phyloP scores from a whole-genome alignment of 2,797 vertebrate genomes.

The Acipenser transmontanus region DNA sequence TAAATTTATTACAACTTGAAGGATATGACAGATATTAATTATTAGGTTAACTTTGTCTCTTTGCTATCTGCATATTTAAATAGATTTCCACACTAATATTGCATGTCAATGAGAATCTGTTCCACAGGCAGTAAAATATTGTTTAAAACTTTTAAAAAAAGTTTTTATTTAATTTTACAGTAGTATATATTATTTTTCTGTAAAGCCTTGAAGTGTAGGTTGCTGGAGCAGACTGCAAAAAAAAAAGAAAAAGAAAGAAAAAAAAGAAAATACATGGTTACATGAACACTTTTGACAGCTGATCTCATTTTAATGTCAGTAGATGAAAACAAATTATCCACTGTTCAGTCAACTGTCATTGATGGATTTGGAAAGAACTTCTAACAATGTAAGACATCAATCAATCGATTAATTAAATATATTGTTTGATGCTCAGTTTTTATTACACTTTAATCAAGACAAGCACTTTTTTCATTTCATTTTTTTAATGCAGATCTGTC shows the following conservation, averaged over 20 bases:
- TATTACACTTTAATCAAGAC: slow-evolving; percentile 26
- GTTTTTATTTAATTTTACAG: too few relatives aligned
- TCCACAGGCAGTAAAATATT: too few relatives aligned
- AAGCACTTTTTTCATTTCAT: slow-evolving; percentile 18
- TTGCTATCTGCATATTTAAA: too few relatives aligned
- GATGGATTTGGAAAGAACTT: slow-evolving; percentile 27
- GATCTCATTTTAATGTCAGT: slow-evolving; percentile 41
- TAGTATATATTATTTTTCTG: too few relatives aligned
- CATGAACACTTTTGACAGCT: slow-evolving; percentile 44
- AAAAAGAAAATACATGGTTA: slow-evolving; percentile 32
- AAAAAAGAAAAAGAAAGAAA: not conserved
- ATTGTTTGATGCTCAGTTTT: slow-evolving; percentile 20
- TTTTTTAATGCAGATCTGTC: slow-evolving; percentile 15
- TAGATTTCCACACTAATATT: too few relatives aligned
- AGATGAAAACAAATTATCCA: slow-evolving; percentile 25
- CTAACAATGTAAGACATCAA: slow-evolving; percentile 41
- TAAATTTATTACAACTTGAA: slow-evolving; percentile 2
- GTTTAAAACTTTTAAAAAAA: too few relatives aligned
- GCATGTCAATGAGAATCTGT: too few relatives aligned
- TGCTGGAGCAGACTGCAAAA: too few relatives aligned
- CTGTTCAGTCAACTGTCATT: slow-evolving; percentile 39
- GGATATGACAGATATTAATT: not conserved
- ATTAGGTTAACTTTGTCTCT: too few relatives aligned
- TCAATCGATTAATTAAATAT: slow-evolving; percentile 33
- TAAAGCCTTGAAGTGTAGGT: too few relatives aligned